These are phyloP conservation scores for Xenopus borealis DNA, from an alignment of 2,113 vertebrate species.

Conservation along the genomic window DNA sequence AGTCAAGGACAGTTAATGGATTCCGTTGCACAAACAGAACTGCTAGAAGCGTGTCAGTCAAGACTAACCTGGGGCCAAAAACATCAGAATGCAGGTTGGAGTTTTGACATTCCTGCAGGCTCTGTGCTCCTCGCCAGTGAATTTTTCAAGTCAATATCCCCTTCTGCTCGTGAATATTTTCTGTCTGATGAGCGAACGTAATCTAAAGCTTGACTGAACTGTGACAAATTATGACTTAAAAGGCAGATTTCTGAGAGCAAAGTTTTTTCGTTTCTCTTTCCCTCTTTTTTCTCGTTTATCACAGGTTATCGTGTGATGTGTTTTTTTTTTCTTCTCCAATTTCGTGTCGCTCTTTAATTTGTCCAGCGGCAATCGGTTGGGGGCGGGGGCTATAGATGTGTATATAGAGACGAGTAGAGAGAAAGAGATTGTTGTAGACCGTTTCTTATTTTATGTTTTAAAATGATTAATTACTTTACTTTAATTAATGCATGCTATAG, in stretches of 20 bases:
- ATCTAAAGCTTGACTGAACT: constrained; percentile 83
- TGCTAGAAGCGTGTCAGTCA: constrained; percentile 86
- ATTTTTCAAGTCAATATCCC: constrained; percentile 87
- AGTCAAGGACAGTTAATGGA: constrained; percentile 89
- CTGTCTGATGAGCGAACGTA: constrained; percentile 81
- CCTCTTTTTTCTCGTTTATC: constrained; percentile 66
- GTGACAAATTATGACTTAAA: constrained; percentile 79
- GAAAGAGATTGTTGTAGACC: too few relatives aligned
- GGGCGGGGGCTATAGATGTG: too few relatives aligned
- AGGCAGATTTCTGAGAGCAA: constrained; percentile 54
- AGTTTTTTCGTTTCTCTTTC: constrained; percentile 49
- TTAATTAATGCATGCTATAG: too few relatives aligned
- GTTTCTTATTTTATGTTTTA: too few relatives aligned
- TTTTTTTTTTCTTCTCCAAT: constrained; percentile 71
- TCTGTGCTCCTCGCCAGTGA: constrained; percentile 83
- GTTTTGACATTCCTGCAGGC: constrained; percentile 91
- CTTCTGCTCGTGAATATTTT: constrained; percentile 74
- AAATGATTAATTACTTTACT: too few relatives aligned
- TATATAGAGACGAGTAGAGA: too few relatives aligned
- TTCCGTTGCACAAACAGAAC: constrained; percentile 83
- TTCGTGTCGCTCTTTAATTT: neutral
- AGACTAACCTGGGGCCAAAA: constrained; percentile 90
- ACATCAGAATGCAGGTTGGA: constrained; percentile 93
- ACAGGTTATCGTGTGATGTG: constrained; percentile 85
- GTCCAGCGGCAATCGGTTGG: too few relatives aligned